Evolutionary conservation across 1,140 invertebrate genomes (phyloP).

Genomic region (Pantala flavescens): DNA sequence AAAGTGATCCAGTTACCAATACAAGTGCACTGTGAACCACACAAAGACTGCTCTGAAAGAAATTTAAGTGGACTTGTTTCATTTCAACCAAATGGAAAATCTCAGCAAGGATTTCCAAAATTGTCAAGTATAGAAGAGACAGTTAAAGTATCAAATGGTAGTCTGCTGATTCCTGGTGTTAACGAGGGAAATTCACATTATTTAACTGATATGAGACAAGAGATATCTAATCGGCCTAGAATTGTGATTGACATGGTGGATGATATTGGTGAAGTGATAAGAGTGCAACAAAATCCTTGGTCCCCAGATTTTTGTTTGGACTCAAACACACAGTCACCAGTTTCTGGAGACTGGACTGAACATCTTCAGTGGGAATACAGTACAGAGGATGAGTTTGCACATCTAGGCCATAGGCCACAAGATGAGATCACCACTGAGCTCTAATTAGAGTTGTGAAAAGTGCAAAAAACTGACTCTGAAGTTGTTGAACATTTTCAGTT

Average conservation of each 20-base stretch:
- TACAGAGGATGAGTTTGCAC: neutral
- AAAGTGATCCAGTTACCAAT: neutral
- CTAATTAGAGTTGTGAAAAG: conserved; percentile 26
- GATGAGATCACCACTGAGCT: conserved; percentile 70
- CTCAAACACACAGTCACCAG: neutral
- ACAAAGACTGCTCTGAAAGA: neutral
- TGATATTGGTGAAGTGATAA: neutral
- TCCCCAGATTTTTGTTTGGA: neutral
- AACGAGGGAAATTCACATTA: neutral
- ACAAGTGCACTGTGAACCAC: neutral
- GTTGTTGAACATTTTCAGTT: neutral
- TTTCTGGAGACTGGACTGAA: neutral
- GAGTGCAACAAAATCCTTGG: neutral
- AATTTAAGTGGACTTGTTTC: neutral
- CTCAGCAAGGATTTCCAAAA: neutral
- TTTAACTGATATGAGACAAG: neutral
- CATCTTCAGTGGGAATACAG: neutral
- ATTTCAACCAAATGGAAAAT: neutral
- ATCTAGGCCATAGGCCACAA: conserved; percentile 58
- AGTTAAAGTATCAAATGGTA: neutral
- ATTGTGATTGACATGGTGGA: neutral
- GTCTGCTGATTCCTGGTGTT: neutral
- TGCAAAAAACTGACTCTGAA: neutral
- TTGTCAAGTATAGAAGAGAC: neutral
- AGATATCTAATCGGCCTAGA: neutral